Percentiles rank a stretch among this genome's conserved stretches.
phyloP scores from a whole-genome alignment of 2,113 vertebrate species.

The Hemicordylus capensis region DNA sequence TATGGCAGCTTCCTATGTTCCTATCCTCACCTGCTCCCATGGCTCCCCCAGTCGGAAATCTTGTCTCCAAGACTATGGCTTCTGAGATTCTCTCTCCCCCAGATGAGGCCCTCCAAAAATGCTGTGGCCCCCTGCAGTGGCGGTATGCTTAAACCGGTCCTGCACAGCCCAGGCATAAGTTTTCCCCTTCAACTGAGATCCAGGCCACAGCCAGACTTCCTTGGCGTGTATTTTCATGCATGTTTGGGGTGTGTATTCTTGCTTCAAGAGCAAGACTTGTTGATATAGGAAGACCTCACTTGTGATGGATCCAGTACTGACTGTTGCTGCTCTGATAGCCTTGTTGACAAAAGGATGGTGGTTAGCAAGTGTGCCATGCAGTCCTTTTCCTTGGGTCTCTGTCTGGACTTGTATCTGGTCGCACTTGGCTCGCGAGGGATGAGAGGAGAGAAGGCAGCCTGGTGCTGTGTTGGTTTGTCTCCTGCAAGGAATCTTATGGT shows the following conservation, averaged over 20 bases:
- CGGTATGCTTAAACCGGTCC: no score
- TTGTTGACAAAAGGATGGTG: not conserved
- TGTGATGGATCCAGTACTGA: no score
- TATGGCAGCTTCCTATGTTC: no score
- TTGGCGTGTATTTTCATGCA: not conserved
- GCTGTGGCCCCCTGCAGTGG: no score
- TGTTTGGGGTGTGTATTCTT: not conserved
- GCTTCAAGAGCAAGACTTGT: no score
- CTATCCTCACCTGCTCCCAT: no score
- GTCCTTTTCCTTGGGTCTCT: conserved; percentile 40
- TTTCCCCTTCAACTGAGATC: not conserved
- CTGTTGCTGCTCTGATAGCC: not conserved
- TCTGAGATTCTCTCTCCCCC: no score
- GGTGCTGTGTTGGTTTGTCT: not conserved
- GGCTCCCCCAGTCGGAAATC: no score
- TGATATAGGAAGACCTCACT: not conserved
- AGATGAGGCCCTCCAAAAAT: no score
- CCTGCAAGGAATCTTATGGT: not conserved
- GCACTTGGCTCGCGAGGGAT: conserved; percentile 31
- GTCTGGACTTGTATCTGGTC: conserved; percentile 50
- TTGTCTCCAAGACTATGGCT: no score
- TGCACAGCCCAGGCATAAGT: not conserved
- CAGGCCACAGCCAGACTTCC: no score
- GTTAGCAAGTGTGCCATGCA: conserved; percentile 11
- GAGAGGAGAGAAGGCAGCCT: not conserved